Conservation (phyloP, 2,888 invertebrate species). For the Lithodes maja region DNA sequence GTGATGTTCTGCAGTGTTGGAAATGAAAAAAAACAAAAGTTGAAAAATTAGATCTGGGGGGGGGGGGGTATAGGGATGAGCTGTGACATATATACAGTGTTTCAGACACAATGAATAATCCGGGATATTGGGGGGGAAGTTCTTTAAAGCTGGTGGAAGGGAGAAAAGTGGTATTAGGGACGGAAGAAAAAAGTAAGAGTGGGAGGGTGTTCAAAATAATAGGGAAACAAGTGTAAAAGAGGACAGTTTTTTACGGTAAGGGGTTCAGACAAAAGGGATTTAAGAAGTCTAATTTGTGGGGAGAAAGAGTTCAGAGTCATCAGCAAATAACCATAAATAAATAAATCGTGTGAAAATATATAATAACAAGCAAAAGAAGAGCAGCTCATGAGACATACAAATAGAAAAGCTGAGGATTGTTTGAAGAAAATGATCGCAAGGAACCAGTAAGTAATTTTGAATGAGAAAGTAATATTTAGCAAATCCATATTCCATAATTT, state of each 20-base stretch:
- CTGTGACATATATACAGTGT: constrained; percentile 13
- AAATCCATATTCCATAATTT: neutral
- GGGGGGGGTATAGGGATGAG: neutral
- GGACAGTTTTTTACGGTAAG: neutral
- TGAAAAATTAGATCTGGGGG: constrained; percentile 48
- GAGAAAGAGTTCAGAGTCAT: constrained; percentile 2
- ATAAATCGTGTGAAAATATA: constrained; percentile 26
- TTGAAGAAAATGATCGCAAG: neutral
- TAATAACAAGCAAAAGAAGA: constrained; percentile 19
- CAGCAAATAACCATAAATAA: neutral
- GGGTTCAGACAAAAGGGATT: neutral
- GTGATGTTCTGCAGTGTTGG: constrained; percentile 87
- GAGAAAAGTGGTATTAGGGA: neutral
- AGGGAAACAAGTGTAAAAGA: neutral
- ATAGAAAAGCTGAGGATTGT: neutral
- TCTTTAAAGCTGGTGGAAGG: neutral
- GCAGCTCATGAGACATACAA: constrained; percentile 3
- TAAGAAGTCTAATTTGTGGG: neutral
- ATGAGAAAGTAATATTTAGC: too few species aligned
- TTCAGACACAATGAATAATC: constrained; percentile 5
- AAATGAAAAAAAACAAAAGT: constrained; percentile 59
- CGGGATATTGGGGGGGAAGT: neutral
- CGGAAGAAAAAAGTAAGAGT: neutral
- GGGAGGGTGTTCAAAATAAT: neutral
- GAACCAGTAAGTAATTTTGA: neutral